phyloP scores from a whole-genome alignment of 2,797 vertebrate species.

The Uromys caudimaculatus region DNA sequence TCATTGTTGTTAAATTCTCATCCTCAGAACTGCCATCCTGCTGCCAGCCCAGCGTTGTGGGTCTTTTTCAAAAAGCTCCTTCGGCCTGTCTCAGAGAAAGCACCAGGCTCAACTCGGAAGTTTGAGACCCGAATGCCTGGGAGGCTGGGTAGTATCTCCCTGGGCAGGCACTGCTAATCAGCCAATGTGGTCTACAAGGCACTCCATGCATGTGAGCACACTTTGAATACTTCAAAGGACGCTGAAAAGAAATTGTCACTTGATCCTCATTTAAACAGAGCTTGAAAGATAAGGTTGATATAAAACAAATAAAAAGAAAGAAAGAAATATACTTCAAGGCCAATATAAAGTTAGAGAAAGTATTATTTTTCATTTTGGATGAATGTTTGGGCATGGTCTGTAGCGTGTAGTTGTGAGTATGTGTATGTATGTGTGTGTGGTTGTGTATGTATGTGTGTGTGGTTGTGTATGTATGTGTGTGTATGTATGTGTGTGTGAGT shows the following conservation, averaged over 20 bases:
- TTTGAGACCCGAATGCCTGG: neutral
- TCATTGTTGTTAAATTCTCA: constrained; percentile 59
- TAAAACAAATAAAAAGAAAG: neutral
- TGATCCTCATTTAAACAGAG: constrained; percentile 28
- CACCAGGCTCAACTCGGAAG: neutral
- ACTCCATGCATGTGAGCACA: neutral
- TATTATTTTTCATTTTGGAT: constrained; percentile 21
- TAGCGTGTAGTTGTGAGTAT: too few relatives aligned
- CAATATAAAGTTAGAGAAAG: neutral
- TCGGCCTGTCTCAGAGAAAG: neutral
- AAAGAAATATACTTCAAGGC: neutral
- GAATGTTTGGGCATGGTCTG: neutral
- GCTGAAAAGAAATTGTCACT: constrained; percentile 26
- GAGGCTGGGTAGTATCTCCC: neutral
- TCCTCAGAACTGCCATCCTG: neutral
- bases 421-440: too few relatives aligned
- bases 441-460: neutral
- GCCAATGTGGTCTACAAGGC: neutral
- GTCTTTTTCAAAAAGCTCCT: neutral
- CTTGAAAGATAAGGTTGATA: constrained; percentile 12
- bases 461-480: too few relatives aligned
- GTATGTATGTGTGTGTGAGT: neutral
- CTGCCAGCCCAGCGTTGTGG: neutral
- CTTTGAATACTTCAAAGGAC: neutral
- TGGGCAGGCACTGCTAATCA: neutral